phyloP scores from a whole-genome alignment of 2,797 vertebrate species.

The Loriculus beryllinus region DNA sequence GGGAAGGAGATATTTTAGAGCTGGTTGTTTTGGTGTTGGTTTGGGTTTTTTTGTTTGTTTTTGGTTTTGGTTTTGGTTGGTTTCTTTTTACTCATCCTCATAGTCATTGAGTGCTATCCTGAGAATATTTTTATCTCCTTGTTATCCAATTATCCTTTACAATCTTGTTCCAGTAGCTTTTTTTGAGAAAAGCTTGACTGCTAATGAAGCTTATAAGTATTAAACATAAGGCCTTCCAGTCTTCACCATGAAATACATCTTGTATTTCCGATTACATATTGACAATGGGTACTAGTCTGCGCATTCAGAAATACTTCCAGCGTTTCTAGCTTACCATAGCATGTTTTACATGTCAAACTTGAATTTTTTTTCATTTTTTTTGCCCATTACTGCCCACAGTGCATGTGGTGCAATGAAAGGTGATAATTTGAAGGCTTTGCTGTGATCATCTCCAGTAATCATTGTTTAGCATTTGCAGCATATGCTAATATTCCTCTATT shows the following conservation, averaged over 20 bases:
- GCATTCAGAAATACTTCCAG: background rate
- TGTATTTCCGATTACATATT: background rate
- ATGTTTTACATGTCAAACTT: background rate
- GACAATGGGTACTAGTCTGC: background rate
- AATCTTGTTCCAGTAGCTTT: background rate
- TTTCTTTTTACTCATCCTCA: background rate
- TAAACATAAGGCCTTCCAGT: background rate
- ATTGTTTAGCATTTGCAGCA: background rate
- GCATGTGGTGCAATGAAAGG: background rate
- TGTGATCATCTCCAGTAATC: background rate
- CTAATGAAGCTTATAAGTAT: background rate
- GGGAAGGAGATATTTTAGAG: background rate
- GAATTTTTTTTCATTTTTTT: background rate
- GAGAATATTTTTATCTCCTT: background rate
- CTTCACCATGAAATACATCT: background rate
- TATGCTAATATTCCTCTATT: background rate
- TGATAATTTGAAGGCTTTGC: background rate
- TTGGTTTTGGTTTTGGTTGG: background rate
- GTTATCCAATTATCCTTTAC: background rate
- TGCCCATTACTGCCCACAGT: background rate
- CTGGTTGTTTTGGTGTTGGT: background rate
- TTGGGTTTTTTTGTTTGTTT: no score
- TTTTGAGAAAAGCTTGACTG: background rate
- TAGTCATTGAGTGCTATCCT: background rate
- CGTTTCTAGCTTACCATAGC: background rate